Conservation (phyloP, 2,888 invertebrate species). For the Charanyca ferruginea region DNA sequence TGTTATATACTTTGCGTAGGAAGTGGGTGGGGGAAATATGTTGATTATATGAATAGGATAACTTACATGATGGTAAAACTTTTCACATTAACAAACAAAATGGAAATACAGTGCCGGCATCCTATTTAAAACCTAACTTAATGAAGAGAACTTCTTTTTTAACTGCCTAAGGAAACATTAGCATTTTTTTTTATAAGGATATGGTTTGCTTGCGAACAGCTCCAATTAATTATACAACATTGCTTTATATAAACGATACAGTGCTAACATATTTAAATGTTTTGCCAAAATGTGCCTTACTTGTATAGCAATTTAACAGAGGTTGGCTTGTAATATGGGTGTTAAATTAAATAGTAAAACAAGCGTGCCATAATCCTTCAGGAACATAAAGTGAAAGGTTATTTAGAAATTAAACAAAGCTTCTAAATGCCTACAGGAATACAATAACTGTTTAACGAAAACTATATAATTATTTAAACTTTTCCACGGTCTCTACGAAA, state of each 20-base stretch:
- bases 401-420: background rate
- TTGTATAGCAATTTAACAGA: background rate
- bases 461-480: too few relatives aligned
- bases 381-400: constrained; percentile 5
- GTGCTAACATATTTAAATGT: background rate
- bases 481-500: too few relatives aligned
- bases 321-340: background rate
- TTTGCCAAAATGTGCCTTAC: constrained; percentile 13
- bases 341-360: constrained; percentile 23
- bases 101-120: background rate
- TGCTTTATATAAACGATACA: constrained; percentile 7
- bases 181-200: too few relatives aligned
- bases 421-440: background rate
- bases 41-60: background rate
- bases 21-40: background rate
- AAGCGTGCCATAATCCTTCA: background rate
- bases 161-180: too few relatives aligned
- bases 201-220: constrained; percentile 1
- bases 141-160: background rate
- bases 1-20: constrained; percentile 9
- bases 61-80: constrained; percentile 9
- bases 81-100: background rate
- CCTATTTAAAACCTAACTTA: background rate
- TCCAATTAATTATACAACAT: constrained; percentile 9
- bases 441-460: background rate